Percentiles rank a stretch among this genome's conserved stretches.
Conservation (phyloP, 2,888 invertebrate species). For the Bugula neritina region DNA sequence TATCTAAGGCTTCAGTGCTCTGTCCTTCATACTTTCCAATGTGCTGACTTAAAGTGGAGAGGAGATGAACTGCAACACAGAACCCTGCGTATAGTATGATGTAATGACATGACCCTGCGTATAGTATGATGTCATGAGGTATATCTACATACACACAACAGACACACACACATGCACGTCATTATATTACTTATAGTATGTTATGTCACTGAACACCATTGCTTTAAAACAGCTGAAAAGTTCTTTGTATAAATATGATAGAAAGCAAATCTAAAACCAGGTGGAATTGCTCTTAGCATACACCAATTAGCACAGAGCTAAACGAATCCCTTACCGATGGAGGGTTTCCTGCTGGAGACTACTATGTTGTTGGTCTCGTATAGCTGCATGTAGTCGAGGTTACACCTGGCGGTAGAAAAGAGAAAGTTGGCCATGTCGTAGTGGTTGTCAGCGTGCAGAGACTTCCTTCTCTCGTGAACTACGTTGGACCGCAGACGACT, state of each 20-base stretch:
- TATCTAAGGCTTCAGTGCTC: background rate
- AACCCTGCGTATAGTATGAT: too few relatives aligned
- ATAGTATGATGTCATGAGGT: too few relatives aligned
- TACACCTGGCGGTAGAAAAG: background rate
- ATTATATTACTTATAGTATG: too few relatives aligned
- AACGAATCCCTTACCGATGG: background rate
- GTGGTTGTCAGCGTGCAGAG: background rate
- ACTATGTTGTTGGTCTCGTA: conserved; percentile 10
- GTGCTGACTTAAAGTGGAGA: background rate
- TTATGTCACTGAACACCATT: too few relatives aligned
- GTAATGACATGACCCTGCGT: too few relatives aligned
- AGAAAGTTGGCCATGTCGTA: conserved; percentile 9
- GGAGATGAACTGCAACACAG: conserved; percentile 7
- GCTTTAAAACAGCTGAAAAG: too few relatives aligned
- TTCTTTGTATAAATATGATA: too few relatives aligned
- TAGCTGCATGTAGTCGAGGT: background rate
- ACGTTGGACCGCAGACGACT: background rate
- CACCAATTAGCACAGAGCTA: too few relatives aligned
- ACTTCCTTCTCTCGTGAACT: background rate
- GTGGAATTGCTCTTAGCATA: too few relatives aligned
- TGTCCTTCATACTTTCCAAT: background rate
- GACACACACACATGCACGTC: too few relatives aligned
- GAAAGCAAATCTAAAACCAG: too few relatives aligned
- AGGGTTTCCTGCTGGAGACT: conserved; percentile 11
- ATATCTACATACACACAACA: too few relatives aligned